phyloP scores from a whole-genome alignment of 2,888 invertebrate species.

The Cacoxenus indagator region DNA sequence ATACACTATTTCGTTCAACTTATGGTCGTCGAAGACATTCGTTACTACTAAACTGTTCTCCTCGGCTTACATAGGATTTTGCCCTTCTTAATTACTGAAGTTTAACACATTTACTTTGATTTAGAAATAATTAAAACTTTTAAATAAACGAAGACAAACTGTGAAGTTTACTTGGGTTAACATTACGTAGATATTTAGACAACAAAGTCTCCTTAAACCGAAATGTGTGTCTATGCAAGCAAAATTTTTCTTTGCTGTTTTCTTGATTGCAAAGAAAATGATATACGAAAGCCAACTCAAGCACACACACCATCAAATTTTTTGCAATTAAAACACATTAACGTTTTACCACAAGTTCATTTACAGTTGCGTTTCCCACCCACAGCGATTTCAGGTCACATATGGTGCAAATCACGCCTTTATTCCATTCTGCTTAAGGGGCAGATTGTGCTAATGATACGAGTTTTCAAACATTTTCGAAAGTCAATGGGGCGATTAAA shows the following conservation, averaged over 20 bases:
- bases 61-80: neutral
- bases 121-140: constrained; percentile 60
- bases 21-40: too few species aligned
- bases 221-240: too few species aligned
- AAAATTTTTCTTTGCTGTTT: neutral
- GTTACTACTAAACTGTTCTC: constrained; percentile 11
- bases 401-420: too few species aligned
- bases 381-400: too few species aligned
- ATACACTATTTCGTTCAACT: too few species aligned
- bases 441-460: neutral
- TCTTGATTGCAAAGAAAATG: neutral
- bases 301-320: constrained; percentile 24
- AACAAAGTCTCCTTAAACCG: too few species aligned
- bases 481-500: constrained; percentile 31
- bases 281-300: too few species aligned
- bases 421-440: neutral
- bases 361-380: constrained; percentile 17
- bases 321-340: constrained; percentile 53
- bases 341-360: constrained; percentile 51
- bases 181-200: too few species aligned
- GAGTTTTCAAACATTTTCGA: neutral
- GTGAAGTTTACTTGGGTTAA: constrained; percentile 32
- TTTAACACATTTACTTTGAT: constrained; percentile 32
- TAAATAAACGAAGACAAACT: constrained; percentile 39
- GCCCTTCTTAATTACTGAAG: neutral